Evolutionary conservation across 2,113 vertebrate species (phyloP).

Genomic region (Atractosteus spatula): DNA sequence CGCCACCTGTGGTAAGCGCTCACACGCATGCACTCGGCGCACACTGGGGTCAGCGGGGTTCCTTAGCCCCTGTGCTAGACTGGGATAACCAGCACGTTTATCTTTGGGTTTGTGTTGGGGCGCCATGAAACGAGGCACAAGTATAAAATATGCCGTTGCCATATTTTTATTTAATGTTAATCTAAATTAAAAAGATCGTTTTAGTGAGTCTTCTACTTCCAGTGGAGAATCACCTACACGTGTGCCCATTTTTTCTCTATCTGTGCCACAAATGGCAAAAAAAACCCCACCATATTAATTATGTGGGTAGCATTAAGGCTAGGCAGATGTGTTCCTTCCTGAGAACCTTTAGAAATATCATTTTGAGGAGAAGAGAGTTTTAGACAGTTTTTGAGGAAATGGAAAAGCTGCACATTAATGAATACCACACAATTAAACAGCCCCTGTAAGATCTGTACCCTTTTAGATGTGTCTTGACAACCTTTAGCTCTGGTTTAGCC

Average conservation of each 20-base stretch:
- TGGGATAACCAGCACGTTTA: too few relatives aligned
- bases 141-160: too few relatives aligned
- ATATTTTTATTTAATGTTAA: too few relatives aligned
- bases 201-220: too few relatives aligned
- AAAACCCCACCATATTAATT: constrained; percentile 38
- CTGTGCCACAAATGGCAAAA: too few relatives aligned
- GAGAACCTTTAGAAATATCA: background rate
- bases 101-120: too few relatives aligned
- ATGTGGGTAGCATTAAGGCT: constrained; percentile 43
- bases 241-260: too few relatives aligned
- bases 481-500: constrained; percentile 53
- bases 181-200: too few relatives aligned
- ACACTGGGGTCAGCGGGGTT: background rate
- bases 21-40: constrained; percentile 11
- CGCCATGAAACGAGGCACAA: too few relatives aligned
- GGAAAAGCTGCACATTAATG: constrained; percentile 55
- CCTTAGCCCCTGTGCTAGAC: too few relatives aligned
- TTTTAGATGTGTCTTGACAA: constrained; percentile 53
- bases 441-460: constrained; percentile 55
- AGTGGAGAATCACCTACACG: too few relatives aligned
- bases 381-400: constrained; percentile 48
- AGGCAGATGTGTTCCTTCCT: constrained; percentile 37
- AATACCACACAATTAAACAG: constrained; percentile 56
- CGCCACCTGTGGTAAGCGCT: constrained; percentile 80
- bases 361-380: background rate